Percentiles rank a stretch among this genome's conserved stretches.
phyloP scores from a whole-genome alignment of 2,797 vertebrate genomes.

The Antennarius maculatus region DNA sequence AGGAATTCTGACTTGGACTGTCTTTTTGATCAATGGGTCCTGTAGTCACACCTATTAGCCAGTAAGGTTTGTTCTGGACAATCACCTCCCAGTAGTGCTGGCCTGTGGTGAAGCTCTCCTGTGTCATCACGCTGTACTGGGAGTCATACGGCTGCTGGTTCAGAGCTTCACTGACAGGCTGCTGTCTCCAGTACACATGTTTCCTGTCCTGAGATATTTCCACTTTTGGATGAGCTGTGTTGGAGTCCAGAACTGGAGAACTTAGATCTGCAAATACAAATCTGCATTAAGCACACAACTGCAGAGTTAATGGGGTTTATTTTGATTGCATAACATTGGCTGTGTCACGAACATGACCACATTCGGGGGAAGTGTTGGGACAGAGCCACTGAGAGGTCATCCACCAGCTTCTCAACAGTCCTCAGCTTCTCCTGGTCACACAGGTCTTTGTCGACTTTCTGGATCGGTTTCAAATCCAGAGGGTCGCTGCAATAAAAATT shows the following conservation, averaged over 20 bases:
- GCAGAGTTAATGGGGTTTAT: neutral
- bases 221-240: conserved; percentile 76
- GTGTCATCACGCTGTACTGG: conserved; percentile 76
- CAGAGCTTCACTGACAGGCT: conserved; percentile 32
- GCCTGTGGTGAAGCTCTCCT: conserved; percentile 65
- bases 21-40: conserved; percentile 27
- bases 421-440: conserved; percentile 73
- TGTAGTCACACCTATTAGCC: conserved; percentile 78
- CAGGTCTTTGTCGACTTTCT: conserved; percentile 59
- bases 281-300: conserved; percentile 14
- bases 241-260: conserved; percentile 70
- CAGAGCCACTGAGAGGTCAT: conserved; percentile 74
- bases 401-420: conserved; percentile 75
- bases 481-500: conserved; percentile 58
- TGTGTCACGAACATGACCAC: conserved; percentile 76
- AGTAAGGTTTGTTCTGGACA: conserved; percentile 82
- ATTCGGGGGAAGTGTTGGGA: conserved; percentile 76
- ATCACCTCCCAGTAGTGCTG: conserved; percentile 81
- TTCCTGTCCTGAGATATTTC: conserved; percentile 74
- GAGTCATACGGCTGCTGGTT: conserved; percentile 56
- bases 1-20: conserved; percentile 4
- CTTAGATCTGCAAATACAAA: conserved; percentile 72
- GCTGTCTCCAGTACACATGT: conserved; percentile 76
- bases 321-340: conserved; percentile 23
- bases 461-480: conserved; percentile 62